These are phyloP conservation scores for Desmodus rotundus DNA, from an alignment of 2,113 vertebrate species.

Conservation along the genomic window DNA sequence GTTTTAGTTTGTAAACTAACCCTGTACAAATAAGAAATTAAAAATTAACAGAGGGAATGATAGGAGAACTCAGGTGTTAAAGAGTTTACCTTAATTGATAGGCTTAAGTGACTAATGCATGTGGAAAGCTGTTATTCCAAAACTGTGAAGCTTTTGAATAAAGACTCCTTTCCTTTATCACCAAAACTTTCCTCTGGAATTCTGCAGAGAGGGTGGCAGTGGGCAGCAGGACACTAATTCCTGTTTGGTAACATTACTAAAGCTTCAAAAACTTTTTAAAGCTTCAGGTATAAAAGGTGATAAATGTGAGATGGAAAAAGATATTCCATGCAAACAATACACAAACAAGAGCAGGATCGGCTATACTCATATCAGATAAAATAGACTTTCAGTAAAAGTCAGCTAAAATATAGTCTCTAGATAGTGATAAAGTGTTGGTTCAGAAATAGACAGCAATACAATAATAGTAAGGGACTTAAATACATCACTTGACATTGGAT, in stretches of 20 bases:
- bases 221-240: no score
- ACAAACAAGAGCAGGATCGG: not conserved
- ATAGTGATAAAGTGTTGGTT: not conserved
- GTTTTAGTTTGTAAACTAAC: no score
- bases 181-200: no score
- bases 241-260: not conserved
- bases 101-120: no score
- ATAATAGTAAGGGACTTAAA: not conserved
- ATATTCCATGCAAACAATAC: not conserved
- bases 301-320: not conserved
- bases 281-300: not conserved
- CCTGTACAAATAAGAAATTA: no score
- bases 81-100: no score
- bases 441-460: not conserved
- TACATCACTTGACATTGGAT: not conserved
- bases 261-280: not conserved
- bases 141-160: no score
- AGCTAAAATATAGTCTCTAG: not conserved
- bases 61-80: no score
- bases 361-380: slow-evolving; percentile 7
- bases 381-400: not conserved
- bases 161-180: no score
- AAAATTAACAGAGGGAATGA: no score
- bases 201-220: no score
- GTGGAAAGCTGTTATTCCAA: no score